Evolutionary conservation across 2,888 invertebrate species (phyloP).

Genomic region (Myopa tessellatipennis): DNA sequence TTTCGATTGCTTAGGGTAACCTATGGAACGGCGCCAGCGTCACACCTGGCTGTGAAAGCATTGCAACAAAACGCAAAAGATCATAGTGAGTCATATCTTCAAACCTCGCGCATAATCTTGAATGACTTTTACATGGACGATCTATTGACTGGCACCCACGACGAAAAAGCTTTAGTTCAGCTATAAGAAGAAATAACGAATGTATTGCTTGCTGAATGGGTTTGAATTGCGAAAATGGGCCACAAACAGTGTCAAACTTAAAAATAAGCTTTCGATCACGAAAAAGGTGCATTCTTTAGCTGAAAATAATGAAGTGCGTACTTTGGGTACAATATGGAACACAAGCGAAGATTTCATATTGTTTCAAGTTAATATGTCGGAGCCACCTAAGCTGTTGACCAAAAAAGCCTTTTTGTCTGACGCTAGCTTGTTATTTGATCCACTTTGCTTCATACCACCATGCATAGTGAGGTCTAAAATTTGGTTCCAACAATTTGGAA

Average conservation of each 20-base stretch:
- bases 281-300: neutral
- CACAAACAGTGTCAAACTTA: neutral
- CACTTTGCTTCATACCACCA: neutral
- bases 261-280: neutral
- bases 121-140: neutral
- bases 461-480: conserved; percentile 17
- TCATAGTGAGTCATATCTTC: no score
- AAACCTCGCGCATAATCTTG: neutral
- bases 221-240: conserved; percentile 14
- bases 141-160: neutral
- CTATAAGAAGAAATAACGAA: neutral
- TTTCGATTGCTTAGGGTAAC: neutral
- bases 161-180: neutral
- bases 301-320: neutral
- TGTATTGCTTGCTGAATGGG: neutral
- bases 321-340: neutral
- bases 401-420: conserved; percentile 1
- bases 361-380: neutral
- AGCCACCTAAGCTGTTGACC: neutral
- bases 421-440: conserved; percentile 12
- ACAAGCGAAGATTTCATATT: neutral
- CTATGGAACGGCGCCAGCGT: neutral
- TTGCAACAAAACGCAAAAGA: neutral
- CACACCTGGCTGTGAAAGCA: neutral
- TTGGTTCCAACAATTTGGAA: conserved; percentile 21